Evolutionary conservation across 37 sponge, comb jelly and placozoan species (phyloP).

Genomic region (Lycopodina hypogea): DNA sequence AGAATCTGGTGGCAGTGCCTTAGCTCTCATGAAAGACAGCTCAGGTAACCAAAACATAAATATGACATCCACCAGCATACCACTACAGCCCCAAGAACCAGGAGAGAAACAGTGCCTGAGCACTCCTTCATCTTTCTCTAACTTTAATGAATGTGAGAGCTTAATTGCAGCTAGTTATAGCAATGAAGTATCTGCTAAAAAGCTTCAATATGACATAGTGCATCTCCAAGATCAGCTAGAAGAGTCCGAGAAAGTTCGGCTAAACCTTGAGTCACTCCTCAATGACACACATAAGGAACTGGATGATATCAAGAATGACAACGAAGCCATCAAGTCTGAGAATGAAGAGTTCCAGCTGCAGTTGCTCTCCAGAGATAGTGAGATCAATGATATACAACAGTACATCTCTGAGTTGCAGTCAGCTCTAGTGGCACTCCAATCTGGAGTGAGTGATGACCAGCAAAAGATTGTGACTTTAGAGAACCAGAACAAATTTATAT

Average conservation of each 20-base stretch:
- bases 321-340: constrained; percentile 19
- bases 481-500: background rate
- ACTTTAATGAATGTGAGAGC: background rate
- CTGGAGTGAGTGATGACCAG: constrained; percentile 17
- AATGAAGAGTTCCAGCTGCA: constrained; percentile 38
- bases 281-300: constrained; percentile 11
- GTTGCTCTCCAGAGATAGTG: background rate
- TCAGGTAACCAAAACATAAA: no score
- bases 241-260: background rate
- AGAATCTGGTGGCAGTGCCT: no score
- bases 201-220: background rate
- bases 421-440: constrained; percentile 21
- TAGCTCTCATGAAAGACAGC: no score
- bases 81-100: no score
- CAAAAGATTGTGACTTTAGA: constrained; percentile 11
- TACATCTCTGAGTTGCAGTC: constrained; percentile 24
- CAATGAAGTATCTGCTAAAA: background rate
- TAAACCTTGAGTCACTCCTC: constrained; percentile 41
- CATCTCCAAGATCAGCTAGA: constrained; percentile 2
- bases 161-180: background rate
- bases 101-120: no score
- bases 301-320: constrained; percentile 19
- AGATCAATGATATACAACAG: constrained; percentile 21
- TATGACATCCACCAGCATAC: no score
- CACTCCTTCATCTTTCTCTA: background rate